Evolutionary conservation across 1,140 invertebrate species (phyloP), one percentile per base, ranked within the genome.

Genomic region (Dysdera silvatica): DNA sequence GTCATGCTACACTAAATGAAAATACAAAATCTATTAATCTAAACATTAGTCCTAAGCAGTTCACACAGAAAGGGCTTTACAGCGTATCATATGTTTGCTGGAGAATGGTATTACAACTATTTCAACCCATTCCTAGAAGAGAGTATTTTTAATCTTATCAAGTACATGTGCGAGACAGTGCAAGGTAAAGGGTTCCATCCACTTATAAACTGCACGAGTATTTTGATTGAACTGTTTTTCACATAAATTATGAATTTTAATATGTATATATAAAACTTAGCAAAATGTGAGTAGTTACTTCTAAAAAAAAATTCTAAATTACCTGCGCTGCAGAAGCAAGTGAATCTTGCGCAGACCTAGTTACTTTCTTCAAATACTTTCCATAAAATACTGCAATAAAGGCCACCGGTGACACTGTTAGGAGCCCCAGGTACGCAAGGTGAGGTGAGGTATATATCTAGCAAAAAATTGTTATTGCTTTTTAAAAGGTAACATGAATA

Each of bases 381-480:
- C 93, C 94, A 77, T 94, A 97, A 14, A 91, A 72, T n/a, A 95
- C 84, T 26, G 90, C 91, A 60, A 93, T 73, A 23, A 83, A 80
- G 3, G 88, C 89, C 20, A 98, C 82, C 10, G 91, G 89, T 23
- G 94, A 93, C 12, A 98, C 91, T 35, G 95, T 86, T 49, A 83
- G 77, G 32, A 95, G 74, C 20, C 93, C 89, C 49, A 97, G 83
- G 18, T 89, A 67, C 5, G 93, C 87, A 58, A 98, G 74, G 66
- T 91, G 82, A 8, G 90, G 84, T 4, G 94, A 98, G 67, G 93
- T 89, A 75, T 93, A 96, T 69, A 94, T 83, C 87, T 87, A 72
- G 61, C 76, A 71, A 48, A 68, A 37, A 60, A 54, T 58, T 70
- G 70, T 26, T 63, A 61, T 47, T 32, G 32, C 14, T 31, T 32